Evolutionary conservation across 2,113 vertebrate species (phyloP), one percentile per base, ranked within the genome.

Genomic region (Solea senegalensis): DNA sequence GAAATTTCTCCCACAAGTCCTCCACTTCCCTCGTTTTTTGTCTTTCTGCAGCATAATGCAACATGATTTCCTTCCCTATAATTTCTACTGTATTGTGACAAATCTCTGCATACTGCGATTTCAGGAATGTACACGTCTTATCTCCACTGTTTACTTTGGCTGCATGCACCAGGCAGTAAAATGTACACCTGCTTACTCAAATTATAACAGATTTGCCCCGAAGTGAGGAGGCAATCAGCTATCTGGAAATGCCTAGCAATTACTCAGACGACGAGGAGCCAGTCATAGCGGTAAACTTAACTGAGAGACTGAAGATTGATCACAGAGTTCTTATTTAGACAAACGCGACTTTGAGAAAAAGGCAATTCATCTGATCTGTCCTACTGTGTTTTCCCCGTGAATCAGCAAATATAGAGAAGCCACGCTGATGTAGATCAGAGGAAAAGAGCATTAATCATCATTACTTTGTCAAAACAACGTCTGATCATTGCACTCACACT

Each of bases 231-330:
- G 81, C 86, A 87, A 90, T 90, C 79, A 87, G 87, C 85, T 82
- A 62, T 67, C 54, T 27, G 76, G 78, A 87, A 89, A 84, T 69
- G 85, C 82, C 82, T 72, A 12, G 83, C 74, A 69, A 87, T 86
- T 83, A 83, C 81, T 88, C 89, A 91, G 91, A 90, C 85, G 82
- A 85, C 65, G 44, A 86, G 89, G 87, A 91, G 89, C 88, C 89
- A 89, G 87, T 75, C 84, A 69, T 56, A 74, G 86, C 88, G 88
- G 85, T 89, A 86, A 89, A 86, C 81, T 75, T 88, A 85, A 65
- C 88, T 64, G 89, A 86, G 71, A 77, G 76, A 87, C 77, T 83
- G 70, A 91, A 92, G 90, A 92, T 92, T 90, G 89, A 93, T 92
- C 86, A 58, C 88, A 74, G 81, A 76, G 82, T 89, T 87, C 83